A percentile compares a stretch with the other conserved stretches of the same genome.
Evolutionary conservation across 2,888 invertebrate species (phyloP).

Genomic region (Allolobophora icterica): DNA sequence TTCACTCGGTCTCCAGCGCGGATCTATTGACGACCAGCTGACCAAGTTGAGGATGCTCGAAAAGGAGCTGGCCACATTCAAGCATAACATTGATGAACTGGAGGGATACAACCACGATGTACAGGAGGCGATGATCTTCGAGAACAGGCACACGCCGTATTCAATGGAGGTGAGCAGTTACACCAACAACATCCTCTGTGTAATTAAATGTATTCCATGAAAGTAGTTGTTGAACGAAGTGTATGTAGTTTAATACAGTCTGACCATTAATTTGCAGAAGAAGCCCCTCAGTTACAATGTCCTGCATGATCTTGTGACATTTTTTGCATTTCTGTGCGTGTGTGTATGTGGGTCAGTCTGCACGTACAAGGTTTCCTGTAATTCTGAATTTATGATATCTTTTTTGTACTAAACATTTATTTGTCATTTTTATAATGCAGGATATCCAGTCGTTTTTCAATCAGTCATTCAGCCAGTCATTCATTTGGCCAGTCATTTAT

Average conservation of each 20-base stretch:
- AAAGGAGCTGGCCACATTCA: constrained; percentile 58
- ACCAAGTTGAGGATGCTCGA: constrained; percentile 59
- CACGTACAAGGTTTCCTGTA: too few species aligned
- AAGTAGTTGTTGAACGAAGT: not conserved
- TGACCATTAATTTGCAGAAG: too few species aligned
- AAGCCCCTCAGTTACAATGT: too few species aligned
- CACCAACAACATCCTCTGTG: not conserved
- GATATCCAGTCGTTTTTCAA: not conserved
- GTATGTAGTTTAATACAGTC: not conserved
- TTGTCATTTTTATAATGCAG: not conserved
- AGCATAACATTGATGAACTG: constrained; percentile 96
- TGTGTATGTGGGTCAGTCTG: too few species aligned
- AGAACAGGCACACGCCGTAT: constrained; percentile 96
- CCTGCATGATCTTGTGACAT: too few species aligned
- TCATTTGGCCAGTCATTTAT: not conserved
- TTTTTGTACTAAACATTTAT: not conserved
- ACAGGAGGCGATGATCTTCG: constrained; percentile 97
- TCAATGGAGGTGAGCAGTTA: constrained; percentile 80
- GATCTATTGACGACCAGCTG: constrained; percentile 72
- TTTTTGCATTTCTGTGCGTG: too few species aligned
- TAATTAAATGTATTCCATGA: not conserved
- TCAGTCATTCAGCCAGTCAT: not conserved
- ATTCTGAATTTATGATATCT: not conserved
- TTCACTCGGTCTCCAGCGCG: constrained; percentile 80
- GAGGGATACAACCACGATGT: constrained; percentile 99